These are phyloP conservation scores for Cryptocephalus primarius DNA, from an alignment of 2,888 invertebrate species.

Conservation along the genomic window DNA sequence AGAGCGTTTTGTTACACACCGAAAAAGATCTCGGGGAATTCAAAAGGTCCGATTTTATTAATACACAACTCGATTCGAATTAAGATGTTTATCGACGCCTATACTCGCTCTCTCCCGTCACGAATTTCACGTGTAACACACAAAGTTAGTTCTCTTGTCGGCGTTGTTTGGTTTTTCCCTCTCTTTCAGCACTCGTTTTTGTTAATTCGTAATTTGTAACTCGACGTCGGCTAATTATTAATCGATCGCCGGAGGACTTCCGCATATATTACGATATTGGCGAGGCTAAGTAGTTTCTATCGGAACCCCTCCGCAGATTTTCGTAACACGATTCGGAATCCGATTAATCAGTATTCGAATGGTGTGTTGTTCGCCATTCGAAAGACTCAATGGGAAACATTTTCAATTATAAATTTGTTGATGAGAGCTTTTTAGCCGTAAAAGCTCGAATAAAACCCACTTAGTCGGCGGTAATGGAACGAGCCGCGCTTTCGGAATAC, in stretches of 20 bases:
- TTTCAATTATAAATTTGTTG: slow-evolving; percentile 17
- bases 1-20: slow-evolving; percentile 27
- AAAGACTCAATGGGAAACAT: slow-evolving; percentile 15
- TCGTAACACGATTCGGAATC: neutral
- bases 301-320: no score
- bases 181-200: no score
- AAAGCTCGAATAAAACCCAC: slow-evolving; percentile 18
- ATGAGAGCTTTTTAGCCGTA: slow-evolving; percentile 15
- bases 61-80: slow-evolving; percentile 19
- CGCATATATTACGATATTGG: no score
- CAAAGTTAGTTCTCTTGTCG: no score
- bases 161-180: no score
- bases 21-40: slow-evolving; percentile 19
- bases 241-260: no score
- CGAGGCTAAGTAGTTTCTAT: no score
- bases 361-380: slow-evolving; percentile 12
- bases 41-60: slow-evolving; percentile 23
- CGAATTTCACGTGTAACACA: no score
- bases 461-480: slow-evolving; percentile 17
- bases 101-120: no score
- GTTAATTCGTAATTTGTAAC: no score
- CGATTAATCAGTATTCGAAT: slow-evolving; percentile 16
- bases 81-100: slow-evolving; percentile 20
- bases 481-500: slow-evolving; percentile 11
- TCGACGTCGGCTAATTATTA: no score